Conservation (phyloP, 2,797 vertebrate species). For the Xyrichtys novacula region DNA sequence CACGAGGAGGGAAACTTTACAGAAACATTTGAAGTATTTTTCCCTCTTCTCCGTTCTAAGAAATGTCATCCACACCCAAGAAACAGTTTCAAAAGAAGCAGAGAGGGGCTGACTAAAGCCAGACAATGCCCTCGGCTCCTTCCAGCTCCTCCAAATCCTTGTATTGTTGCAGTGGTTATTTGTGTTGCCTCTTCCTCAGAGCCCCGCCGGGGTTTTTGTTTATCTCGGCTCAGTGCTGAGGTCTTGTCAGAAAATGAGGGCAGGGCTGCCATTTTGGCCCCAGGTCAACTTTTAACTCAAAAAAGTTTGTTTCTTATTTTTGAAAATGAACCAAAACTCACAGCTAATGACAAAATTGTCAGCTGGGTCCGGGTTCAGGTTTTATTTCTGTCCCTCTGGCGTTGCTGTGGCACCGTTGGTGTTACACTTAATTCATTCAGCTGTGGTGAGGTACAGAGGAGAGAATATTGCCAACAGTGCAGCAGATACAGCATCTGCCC, state of each 20-base stretch:
- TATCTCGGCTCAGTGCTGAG: constrained; percentile 70
- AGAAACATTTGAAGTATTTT: constrained; percentile 75
- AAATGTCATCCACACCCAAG: constrained; percentile 82
- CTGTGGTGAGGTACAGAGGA: background rate
- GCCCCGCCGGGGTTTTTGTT: constrained; percentile 72
- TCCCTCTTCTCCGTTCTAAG: constrained; percentile 66
- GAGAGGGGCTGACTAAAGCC: constrained; percentile 76
- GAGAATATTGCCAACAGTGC: too few species aligned
- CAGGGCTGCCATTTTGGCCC: constrained; percentile 70
- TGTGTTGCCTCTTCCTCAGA: constrained; percentile 72
- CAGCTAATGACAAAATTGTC: constrained; percentile 43
- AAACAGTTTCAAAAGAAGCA: constrained; percentile 73
- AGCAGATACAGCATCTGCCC: background rate
- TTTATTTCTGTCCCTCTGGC: background rate
- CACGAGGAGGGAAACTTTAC: constrained; percentile 67
- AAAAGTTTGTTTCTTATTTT: constrained; percentile 58
- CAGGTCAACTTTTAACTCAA: constrained; percentile 56
- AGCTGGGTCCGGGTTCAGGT: constrained; percentile 15
- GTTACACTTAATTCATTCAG: background rate
- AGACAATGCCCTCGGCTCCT: constrained; percentile 75
- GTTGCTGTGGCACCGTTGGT: background rate
- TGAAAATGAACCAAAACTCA: constrained; percentile 47
- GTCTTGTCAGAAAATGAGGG: constrained; percentile 76
- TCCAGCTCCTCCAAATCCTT: constrained; percentile 77
- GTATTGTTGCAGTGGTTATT: constrained; percentile 79